phyloP scores from a whole-genome alignment of 1,140 invertebrate genomes.

The Harpegnathos saltator region DNA sequence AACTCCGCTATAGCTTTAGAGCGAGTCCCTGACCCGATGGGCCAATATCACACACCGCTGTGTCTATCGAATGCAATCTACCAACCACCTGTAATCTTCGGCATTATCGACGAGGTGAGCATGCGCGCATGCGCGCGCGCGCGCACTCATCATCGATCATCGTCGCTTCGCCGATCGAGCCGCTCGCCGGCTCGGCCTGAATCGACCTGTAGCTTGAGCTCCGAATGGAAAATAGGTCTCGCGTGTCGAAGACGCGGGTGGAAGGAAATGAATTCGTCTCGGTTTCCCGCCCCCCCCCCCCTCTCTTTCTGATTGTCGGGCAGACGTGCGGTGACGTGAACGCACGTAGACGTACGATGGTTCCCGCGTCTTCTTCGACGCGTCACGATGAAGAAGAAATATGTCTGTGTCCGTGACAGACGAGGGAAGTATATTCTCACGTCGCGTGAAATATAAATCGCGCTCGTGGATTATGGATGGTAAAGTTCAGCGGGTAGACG shows the following conservation, averaged over 20 bases:
- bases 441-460: background rate
- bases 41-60: conserved; percentile 24
- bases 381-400: background rate
- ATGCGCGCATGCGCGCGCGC: background rate
- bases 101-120: conserved; percentile 20
- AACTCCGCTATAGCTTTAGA: conserved; percentile 54
- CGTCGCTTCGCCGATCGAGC: background rate
- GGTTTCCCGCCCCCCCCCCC: no score
- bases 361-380: conserved; percentile 4
- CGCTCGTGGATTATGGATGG: background rate
- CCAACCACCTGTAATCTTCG: conserved; percentile 70
- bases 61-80: conserved; percentile 62
- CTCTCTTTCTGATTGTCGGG: no score
- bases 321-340: no score
- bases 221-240: conserved; percentile 15
- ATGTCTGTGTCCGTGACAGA: background rate
- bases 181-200: background rate
- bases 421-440: background rate
- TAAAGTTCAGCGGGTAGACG: background rate
- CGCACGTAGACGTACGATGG: background rate
- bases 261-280: conserved; percentile 6
- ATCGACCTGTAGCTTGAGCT: background rate
- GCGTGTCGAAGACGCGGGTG: conserved; percentile 16
- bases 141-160: conserved; percentile 34
- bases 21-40: conserved; percentile 58